phyloP scores from a whole-genome alignment of 2,113 vertebrate genomes.

The Rhynchopsitta pachyrhyncha region DNA sequence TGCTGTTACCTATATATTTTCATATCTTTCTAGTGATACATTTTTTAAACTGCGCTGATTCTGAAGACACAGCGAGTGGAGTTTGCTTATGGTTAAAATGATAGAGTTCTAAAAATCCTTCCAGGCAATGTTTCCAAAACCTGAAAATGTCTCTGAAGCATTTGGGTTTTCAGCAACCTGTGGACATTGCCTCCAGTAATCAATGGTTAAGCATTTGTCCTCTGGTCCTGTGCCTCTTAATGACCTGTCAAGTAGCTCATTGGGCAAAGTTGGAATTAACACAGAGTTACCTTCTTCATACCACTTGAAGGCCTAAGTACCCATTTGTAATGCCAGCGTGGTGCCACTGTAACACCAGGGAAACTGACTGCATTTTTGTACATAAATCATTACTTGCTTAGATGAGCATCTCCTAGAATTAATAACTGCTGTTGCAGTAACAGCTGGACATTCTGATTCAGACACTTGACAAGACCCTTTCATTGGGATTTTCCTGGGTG shows the following conservation, averaged over 20 bases:
- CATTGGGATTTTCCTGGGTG: background rate
- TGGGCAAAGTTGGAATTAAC: background rate
- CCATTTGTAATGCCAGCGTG: background rate
- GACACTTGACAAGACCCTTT: background rate
- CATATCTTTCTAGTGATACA: background rate
- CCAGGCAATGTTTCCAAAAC: background rate
- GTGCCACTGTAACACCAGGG: background rate
- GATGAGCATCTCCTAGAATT: background rate
- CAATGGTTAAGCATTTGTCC: background rate
- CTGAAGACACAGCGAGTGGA: background rate
- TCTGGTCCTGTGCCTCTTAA: background rate
- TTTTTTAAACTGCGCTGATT: background rate
- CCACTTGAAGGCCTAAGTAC: background rate
- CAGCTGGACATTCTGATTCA: background rate
- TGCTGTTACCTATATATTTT: background rate
- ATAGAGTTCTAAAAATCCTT: background rate
- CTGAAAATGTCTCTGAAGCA: background rate
- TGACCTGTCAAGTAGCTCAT: background rate
- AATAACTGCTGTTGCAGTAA: background rate
- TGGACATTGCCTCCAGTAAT: background rate
- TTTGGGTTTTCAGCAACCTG: background rate
- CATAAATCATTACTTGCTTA: background rate
- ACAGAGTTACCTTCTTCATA: background rate
- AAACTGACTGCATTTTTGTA: background rate
- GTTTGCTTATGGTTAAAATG: background rate